Evolutionary conservation across 2,113 vertebrate species (phyloP).

Genomic region (Tringa solitaria): DNA sequence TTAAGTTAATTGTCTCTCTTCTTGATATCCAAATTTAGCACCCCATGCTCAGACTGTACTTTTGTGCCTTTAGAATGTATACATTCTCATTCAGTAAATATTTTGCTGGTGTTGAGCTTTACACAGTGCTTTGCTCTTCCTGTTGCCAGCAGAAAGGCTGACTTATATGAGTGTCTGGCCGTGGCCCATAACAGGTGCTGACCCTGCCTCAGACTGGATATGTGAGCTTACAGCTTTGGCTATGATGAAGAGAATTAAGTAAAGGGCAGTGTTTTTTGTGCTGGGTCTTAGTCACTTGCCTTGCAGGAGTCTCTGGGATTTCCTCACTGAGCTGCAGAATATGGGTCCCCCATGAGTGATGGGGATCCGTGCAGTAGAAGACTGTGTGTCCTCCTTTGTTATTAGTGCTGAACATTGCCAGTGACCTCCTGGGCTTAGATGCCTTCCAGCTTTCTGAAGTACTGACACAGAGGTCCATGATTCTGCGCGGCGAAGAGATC

Average conservation of each 20-base stretch:
- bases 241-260: background rate
- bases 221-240: background rate
- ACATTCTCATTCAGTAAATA: background rate
- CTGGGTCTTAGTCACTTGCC: background rate
- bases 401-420: conserved; percentile 84
- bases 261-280: background rate
- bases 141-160: background rate
- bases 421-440: conserved; percentile 89
- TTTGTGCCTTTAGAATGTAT: background rate
- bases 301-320: background rate
- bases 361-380: background rate
- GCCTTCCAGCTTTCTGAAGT: conserved; percentile 89
- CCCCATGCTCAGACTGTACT: background rate
- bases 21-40: background rate
- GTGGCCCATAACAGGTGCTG: background rate
- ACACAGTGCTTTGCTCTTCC: background rate
- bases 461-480: conserved; percentile 91
- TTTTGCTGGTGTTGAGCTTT: background rate
- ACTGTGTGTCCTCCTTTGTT: background rate
- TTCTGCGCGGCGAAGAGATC: conserved; percentile 91
- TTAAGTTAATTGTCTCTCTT: background rate
- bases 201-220: background rate
- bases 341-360: background rate
- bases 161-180: background rate
- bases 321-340: background rate